Percentiles rank a stretch among this genome's conserved stretches.
Evolutionary conservation across 2,888 invertebrate genomes (phyloP).

Genomic region (Steromphala cineraria): DNA sequence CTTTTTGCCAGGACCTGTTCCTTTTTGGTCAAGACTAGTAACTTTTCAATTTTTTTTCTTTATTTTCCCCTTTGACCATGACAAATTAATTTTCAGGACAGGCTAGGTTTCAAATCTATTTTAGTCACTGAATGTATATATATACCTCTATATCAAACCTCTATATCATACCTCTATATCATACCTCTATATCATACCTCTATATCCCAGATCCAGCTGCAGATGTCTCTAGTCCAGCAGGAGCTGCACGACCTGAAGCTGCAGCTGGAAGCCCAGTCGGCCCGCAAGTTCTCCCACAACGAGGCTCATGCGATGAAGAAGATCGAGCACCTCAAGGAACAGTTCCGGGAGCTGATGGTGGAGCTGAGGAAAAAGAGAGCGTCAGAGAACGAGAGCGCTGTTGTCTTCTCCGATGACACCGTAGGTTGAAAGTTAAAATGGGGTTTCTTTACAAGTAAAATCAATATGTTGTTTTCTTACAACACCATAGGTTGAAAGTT

Average conservation of each 20-base stretch:
- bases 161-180: no score
- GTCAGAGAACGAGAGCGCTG: constrained; percentile 62
- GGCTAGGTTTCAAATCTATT: no score
- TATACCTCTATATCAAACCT: no score
- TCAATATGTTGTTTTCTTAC: no score
- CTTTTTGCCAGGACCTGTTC: no score
- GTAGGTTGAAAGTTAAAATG: constrained; percentile 5
- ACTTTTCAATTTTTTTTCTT: no score
- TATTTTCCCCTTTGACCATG: no score
- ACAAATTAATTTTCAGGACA: no score
- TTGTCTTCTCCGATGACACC: constrained; percentile 64
- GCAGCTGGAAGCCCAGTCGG: constrained; percentile 58
- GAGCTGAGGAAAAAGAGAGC: constrained; percentile 66
- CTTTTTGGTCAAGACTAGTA: no score
- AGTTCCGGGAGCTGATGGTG: constrained; percentile 67
- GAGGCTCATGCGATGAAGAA: constrained; percentile 63
- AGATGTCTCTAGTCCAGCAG: constrained; percentile 69
- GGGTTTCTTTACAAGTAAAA: no score
- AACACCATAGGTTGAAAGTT: constrained; percentile 45
- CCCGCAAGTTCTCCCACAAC: constrained; percentile 52
- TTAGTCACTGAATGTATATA: no score
- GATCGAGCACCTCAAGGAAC: constrained; percentile 70
- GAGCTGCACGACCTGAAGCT: constrained; percentile 71
- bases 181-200: no score
- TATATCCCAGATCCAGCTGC: constrained; percentile 67